Conservation (phyloP, 1,140 invertebrate genomes). For the Kradibia gibbosae region DNA sequence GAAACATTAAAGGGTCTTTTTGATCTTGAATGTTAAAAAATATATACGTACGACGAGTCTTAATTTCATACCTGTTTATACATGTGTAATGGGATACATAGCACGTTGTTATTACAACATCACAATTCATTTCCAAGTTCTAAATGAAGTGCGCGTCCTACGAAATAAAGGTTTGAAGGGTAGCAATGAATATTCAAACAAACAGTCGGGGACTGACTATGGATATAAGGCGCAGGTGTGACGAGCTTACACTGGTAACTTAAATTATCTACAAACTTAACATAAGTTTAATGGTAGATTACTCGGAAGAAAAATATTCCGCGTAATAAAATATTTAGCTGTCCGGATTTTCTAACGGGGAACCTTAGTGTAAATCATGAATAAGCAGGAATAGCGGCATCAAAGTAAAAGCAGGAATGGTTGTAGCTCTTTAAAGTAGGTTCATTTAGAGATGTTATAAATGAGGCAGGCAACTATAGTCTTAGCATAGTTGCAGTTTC, state of each 20-base stretch:
- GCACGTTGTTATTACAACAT: neutral
- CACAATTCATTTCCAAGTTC: neutral
- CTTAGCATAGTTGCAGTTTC: neutral
- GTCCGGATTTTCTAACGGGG: neutral
- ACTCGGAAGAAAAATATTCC: neutral
- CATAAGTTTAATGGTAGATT: neutral
- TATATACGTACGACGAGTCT: neutral
- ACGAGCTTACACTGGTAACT: neutral
- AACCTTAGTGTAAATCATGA: neutral
- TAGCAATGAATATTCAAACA: neutral
- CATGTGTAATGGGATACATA: no score
- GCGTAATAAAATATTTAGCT: neutral
- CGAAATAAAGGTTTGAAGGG: neutral
- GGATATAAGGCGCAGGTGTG: neutral
- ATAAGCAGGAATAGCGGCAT: neutral
- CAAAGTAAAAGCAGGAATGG: neutral
- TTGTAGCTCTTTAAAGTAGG: neutral
- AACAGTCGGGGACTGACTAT: neutral
- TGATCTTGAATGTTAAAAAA: neutral
- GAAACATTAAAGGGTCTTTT: neutral
- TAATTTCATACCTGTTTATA: neutral
- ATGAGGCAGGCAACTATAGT: neutral
- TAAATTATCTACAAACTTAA: neutral
- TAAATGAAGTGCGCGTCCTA: neutral
- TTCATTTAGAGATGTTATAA: conserved; percentile 15